These are phyloP conservation scores for Acronicta alni DNA, from an alignment of 2,888 invertebrate genomes.

Conservation along the genomic window DNA sequence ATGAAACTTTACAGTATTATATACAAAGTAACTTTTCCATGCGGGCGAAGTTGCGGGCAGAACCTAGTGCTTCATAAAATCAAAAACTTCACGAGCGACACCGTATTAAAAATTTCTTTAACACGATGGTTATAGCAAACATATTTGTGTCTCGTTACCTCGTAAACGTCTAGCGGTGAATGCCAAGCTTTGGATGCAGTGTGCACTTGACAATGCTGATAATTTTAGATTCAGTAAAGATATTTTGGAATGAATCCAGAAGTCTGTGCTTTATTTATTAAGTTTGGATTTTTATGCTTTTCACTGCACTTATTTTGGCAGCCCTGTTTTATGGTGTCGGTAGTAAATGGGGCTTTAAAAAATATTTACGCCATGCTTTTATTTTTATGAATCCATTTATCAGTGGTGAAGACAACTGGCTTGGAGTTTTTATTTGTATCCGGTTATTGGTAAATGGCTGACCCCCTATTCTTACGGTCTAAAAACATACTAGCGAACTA, in stretches of 20 bases:
- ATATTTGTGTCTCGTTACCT: slow-evolving; percentile 7
- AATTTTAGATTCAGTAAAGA: slow-evolving; percentile 65
- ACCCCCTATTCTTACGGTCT: too few relatives aligned
- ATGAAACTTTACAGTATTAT: too few relatives aligned
- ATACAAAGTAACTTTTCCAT: too few relatives aligned
- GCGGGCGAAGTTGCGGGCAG: too few relatives aligned
- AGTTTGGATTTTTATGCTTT: slow-evolving; percentile 3
- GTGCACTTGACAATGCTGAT: slow-evolving; percentile 69
- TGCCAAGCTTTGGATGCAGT: slow-evolving; percentile 52
- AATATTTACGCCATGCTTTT: too few relatives aligned
- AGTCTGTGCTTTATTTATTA: slow-evolving; percentile 32
- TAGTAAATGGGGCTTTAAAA: not conserved
- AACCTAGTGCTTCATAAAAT: too few relatives aligned
- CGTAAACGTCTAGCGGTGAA: slow-evolving; percentile 43
- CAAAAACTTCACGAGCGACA: slow-evolving; percentile 7
- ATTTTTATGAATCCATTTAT: too few relatives aligned
- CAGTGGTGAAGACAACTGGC: too few relatives aligned
- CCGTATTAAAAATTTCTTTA: slow-evolving; percentile 2
- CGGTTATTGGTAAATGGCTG: too few relatives aligned
- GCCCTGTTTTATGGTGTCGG: not conserved
- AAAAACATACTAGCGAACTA: too few relatives aligned
- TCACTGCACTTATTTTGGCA: slow-evolving; percentile 9
- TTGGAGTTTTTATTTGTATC: too few relatives aligned
- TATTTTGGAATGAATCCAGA: slow-evolving; percentile 67
- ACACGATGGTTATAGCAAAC: slow-evolving; percentile 17